phyloP scores from a whole-genome alignment of 2,113 vertebrate species.

The Daboia siamensis region DNA sequence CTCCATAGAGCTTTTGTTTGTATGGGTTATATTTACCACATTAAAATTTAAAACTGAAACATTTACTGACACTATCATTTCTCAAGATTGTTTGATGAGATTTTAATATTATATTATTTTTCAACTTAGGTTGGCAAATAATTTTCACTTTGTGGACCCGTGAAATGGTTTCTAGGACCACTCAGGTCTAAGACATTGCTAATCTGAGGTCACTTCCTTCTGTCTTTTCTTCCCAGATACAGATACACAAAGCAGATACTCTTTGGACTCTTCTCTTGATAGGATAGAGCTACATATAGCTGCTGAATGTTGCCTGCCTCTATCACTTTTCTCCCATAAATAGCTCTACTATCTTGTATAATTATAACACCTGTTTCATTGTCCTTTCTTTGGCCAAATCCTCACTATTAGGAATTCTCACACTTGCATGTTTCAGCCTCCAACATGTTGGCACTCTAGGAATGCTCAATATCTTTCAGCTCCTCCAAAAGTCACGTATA shows the following conservation, averaged over 20 bases:
- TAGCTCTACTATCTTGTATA: not conserved
- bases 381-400: not conserved
- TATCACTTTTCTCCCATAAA: not conserved
- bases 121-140: not conserved
- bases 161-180: not conserved
- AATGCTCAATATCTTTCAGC: not conserved
- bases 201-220: not conserved
- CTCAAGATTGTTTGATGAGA: not conserved
- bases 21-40: not conserved
- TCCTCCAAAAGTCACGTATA: not conserved
- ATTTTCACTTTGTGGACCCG: not conserved
- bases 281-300: not conserved
- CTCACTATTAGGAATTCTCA: not conserved
- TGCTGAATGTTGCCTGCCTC: not conserved
- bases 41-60: not conserved
- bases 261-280: not conserved
- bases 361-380: not conserved
- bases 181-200: not conserved
- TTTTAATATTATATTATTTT: not conserved
- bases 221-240: not conserved
- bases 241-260: not conserved
- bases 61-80: not conserved
- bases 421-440: not conserved
- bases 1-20: not conserved
- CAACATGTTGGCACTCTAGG: not conserved